Percentiles rank a stretch among this genome's conserved stretches.
These are phyloP conservation scores for Rotaria magnacalcarata DNA, from an alignment of 2,888 invertebrate genomes.

Conservation along the genomic window DNA sequence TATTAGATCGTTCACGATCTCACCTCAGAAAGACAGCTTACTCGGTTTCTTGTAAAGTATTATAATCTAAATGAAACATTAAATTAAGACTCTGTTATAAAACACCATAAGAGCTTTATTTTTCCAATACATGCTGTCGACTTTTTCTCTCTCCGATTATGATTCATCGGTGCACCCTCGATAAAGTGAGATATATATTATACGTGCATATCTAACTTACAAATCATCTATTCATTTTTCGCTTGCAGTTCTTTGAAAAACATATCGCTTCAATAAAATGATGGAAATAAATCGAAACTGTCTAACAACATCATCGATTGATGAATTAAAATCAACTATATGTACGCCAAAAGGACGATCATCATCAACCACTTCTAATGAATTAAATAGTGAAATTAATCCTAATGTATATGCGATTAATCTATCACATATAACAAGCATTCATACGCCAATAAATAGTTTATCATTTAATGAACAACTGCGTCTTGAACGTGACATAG, in stretches of 20 bases:
- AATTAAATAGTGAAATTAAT: neutral
- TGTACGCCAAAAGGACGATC: neutral
- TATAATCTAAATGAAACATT: too few relatives aligned
- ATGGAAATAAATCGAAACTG: neutral
- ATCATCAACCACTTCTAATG: neutral
- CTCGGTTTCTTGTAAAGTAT: too few relatives aligned
- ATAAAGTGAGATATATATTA: neutral
- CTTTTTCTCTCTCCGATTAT: neutral
- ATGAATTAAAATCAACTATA: neutral
- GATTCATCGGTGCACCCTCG: neutral
- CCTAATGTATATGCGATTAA: neutral
- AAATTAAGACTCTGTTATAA: too few relatives aligned
- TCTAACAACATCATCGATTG: neutral
- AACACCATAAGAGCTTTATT: too few relatives aligned
- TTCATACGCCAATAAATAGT: neutral
- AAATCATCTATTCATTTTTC: neutral
- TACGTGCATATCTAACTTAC: neutral
- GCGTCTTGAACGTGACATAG: slow-evolving; percentile 2
- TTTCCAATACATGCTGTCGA: too few relatives aligned
- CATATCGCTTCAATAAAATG: neutral
- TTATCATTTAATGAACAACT: neutral
- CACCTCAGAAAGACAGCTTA: too few relatives aligned
- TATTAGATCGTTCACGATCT: too few relatives aligned
- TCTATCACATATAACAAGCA: neutral
- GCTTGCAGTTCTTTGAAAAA: neutral